Evolutionary conservation across 2,888 invertebrate genomes (phyloP).

Genomic region (Calameuta filiformis): DNA sequence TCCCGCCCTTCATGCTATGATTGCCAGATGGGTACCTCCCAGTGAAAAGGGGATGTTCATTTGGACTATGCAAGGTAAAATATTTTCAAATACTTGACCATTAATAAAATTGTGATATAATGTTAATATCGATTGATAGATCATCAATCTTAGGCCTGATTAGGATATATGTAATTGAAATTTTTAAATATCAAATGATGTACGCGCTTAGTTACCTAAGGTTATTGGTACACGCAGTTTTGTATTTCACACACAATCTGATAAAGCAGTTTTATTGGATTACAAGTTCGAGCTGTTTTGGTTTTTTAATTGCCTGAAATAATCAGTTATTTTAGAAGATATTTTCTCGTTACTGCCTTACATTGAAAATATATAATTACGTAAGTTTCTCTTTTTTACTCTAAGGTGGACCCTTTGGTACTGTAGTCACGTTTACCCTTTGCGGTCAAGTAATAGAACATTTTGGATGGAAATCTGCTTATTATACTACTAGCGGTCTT

Average conservation of each 20-base stretch:
- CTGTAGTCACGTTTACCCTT: constrained; percentile 77
- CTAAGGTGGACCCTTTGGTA: constrained; percentile 80
- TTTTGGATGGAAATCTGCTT: constrained; percentile 78
- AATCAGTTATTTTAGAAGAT: not conserved
- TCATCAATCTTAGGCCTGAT: not conserved
- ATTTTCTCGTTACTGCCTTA: not conserved
- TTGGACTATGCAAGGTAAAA: constrained; percentile 70
- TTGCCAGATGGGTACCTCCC: constrained; percentile 81
- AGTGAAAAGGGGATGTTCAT: constrained; percentile 82
- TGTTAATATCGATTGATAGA: not conserved
- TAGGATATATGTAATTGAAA: not conserved
- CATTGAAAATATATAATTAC: not conserved
- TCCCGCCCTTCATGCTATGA: constrained; percentile 76
- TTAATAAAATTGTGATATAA: not conserved
- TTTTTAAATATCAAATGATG: no score
- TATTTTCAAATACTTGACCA: not conserved
- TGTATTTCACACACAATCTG: not conserved
- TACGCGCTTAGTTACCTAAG: not conserved
- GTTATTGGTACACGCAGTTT: not conserved
- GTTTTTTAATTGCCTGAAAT: not conserved
- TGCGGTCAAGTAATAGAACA: constrained; percentile 74
- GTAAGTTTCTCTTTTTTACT: constrained; percentile 8
- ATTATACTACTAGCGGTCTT: constrained; percentile 73
- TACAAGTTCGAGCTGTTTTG: not conserved
- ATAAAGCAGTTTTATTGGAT: not conserved